phyloP scores from a whole-genome alignment of 2,113 vertebrate genomes.

The Eudyptes chrysolophus region DNA sequence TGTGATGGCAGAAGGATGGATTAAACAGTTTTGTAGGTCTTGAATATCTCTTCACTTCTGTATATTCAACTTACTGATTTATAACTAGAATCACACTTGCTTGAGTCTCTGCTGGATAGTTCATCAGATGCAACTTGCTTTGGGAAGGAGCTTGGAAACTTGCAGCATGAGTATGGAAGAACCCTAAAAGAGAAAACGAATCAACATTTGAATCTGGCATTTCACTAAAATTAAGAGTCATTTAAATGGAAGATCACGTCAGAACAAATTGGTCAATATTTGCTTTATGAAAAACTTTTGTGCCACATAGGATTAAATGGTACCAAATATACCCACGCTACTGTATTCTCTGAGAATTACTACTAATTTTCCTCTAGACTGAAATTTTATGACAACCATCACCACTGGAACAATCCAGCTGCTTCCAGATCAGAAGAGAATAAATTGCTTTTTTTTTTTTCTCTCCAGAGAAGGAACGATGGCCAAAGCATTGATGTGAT shows the following conservation, averaged over 20 bases:
- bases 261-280: neutral
- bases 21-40: neutral
- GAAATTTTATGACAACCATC: neutral
- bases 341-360: neutral
- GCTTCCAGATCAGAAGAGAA: neutral
- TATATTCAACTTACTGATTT: neutral
- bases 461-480: neutral
- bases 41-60: neutral
- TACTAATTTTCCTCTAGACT: neutral
- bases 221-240: neutral
- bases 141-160: neutral
- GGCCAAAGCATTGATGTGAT: neutral
- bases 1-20: neutral
- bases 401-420: neutral
- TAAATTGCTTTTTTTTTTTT: neutral
- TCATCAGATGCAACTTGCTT: neutral
- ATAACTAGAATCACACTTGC: neutral
- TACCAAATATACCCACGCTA: neutral
- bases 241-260: neutral
- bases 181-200: neutral
- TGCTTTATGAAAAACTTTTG: neutral
- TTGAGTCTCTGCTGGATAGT: neutral
- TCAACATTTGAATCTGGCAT: neutral
- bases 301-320: fast-evolving
- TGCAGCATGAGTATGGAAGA: fast-evolving